Evolutionary conservation across 2,888 invertebrate species (phyloP), one percentile per base, ranked within the genome.

Genomic region (Tipula lateralis): DNA sequence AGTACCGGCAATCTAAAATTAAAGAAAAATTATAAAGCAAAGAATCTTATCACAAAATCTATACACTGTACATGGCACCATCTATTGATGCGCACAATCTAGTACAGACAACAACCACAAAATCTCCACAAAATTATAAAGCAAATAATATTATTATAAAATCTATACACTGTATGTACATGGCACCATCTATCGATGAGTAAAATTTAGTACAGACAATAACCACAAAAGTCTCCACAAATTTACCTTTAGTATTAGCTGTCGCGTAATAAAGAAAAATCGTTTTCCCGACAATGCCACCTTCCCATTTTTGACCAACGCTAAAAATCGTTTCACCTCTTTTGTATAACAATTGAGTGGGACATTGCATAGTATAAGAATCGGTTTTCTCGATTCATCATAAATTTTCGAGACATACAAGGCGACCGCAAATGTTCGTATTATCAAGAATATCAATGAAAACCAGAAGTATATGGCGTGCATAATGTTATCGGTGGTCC

Each of bases 201-300:
- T 50, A 16, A 50, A 9, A 7, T 34, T 9, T 36, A 12, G 44
- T 50, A 16, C 6, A 50, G 7, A 16, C 9, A 50, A 24, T 24
- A 50, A 50, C 2, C 5, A 19, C 5, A 19, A 50, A 66, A 66
- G 12, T 50, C 16, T 16, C 44, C 5, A 50, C 3, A 19, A n/a
- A 16, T 30, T 86, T 85, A 92, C 93, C 89, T 91, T 91, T 44
- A 93, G 87, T 44, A 93, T 88, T 84, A 92, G 90, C 86, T 91
- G 90, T 86, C 92, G 89, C 4, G 92, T 91, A 16, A 93, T 87
- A 32, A 90, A 88, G 86, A 93, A 93, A 85, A 92, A 91, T 7
- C 92, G 91, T 87, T 91, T 91, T 9, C 92, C 93, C 34, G 92
- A 91, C n/a, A 93, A 87, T 9, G 91, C 91, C 0, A 92, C 90